phyloP scores from a whole-genome alignment of 2,888 invertebrate species.

The Oxyscelio sp. region DNA sequence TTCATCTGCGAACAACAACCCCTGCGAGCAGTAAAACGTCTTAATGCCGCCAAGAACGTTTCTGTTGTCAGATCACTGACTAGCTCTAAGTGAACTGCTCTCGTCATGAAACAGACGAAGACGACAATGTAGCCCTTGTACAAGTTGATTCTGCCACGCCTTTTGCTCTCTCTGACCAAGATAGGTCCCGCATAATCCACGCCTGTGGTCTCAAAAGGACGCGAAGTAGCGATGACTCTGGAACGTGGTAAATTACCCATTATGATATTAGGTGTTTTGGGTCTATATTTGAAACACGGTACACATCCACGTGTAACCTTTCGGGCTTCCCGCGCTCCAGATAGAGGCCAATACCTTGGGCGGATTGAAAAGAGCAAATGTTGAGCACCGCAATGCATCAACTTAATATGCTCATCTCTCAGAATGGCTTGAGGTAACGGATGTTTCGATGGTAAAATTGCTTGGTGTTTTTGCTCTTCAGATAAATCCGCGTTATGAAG shows the following conservation, averaged over 20 bases:
- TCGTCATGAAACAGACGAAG: too few species aligned
- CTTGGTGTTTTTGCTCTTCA: slow-evolving; percentile 18
- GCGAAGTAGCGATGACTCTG: slow-evolving; percentile 2
- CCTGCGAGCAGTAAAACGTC: slow-evolving; percentile 58
- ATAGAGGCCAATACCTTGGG: slow-evolving; percentile 4
- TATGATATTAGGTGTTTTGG: slow-evolving; percentile 23
- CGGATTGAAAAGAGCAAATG: neutral
- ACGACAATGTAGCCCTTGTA: neutral
- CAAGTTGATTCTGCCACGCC: neutral
- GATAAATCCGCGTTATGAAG: slow-evolving; percentile 9
- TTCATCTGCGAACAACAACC: slow-evolving; percentile 1
- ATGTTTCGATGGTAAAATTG: slow-evolving; percentile 30
- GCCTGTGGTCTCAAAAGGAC: slow-evolving; percentile 42
- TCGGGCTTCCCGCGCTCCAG: too few species aligned
- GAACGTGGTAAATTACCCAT: slow-evolving; percentile 42
- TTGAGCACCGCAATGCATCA: neutral
- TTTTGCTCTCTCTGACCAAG: neutral
- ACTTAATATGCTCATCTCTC: neutral
- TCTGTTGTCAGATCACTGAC: slow-evolving; percentile 57
- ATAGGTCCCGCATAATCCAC: slow-evolving; percentile 2
- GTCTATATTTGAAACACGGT: slow-evolving; percentile 47
- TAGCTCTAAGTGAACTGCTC: neutral
- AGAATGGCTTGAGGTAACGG: neutral
- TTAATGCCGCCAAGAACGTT: slow-evolving; percentile 52
- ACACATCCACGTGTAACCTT: slow-evolving; percentile 39